These are phyloP conservation scores for Caenorhabditis plicata DNA, from an alignment of 2,888 invertebrate species.

Conservation along the genomic window DNA sequence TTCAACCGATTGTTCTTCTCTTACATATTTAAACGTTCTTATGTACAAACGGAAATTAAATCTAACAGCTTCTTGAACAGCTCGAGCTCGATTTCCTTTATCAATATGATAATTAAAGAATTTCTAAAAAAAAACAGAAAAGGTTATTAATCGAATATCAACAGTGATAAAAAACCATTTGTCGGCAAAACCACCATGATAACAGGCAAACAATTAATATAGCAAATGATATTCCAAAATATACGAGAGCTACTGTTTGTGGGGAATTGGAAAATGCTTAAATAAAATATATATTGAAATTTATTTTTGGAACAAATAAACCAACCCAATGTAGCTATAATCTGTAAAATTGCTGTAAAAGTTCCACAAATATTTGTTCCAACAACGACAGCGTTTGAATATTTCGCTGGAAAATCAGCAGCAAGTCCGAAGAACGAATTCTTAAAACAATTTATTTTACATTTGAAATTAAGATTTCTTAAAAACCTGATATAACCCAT, in stretches of 20 bases:
- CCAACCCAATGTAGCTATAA: conserved; percentile 54
- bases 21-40: conserved; percentile 27
- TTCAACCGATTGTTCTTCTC: neutral
- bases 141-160: no score
- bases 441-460: no score
- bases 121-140: conserved; percentile 13
- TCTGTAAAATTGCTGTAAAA: conserved; percentile 60
- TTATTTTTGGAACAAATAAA: neutral
- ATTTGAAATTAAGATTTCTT: neutral
- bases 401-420: conserved; percentile 79
- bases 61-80: neutral
- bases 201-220: conserved; percentile 88
- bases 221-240: conserved; percentile 90
- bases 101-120: conserved; percentile 36
- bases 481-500: conserved; percentile 78
- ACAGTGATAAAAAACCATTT: no score
- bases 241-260: conserved; percentile 82
- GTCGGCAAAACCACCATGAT: conserved; percentile 88
- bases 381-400: conserved; percentile 89
- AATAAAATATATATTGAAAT: neutral
- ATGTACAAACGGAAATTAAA: conserved; percentile 25
- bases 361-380: conserved; percentile 66
- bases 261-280: conserved; percentile 27
- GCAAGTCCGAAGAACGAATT: conserved; percentile 95
- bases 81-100: conserved; percentile 23